Percentiles rank a stretch among this genome's conserved stretches.
Conservation (phyloP, 2,113 vertebrate species). For the Odocoileus hemionus region DNA sequence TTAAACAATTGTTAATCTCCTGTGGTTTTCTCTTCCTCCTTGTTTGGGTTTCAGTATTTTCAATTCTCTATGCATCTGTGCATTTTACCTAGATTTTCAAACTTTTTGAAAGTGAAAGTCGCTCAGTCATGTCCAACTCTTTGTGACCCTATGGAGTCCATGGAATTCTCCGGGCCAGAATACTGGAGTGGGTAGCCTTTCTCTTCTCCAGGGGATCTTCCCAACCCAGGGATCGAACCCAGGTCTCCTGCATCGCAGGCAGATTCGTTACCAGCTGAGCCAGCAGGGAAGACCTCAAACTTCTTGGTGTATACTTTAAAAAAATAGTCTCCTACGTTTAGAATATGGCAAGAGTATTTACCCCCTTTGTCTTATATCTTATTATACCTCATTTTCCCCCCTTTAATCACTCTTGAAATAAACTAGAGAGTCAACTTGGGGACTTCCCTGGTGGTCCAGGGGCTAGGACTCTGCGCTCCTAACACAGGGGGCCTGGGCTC, state of each 20-base stretch:
- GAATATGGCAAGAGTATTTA: too few species aligned
- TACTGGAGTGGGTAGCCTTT: not conserved
- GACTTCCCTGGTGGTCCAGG: not conserved
- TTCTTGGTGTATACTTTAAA: not conserved
- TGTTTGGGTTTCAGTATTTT: not conserved
- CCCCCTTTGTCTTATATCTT: not conserved
- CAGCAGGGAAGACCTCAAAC: not conserved
- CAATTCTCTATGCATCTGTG: not conserved
- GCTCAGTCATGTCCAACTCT: not conserved
- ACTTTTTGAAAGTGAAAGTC: not conserved
- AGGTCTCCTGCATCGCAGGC: not conserved
- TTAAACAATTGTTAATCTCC: not conserved
- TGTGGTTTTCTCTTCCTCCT: not conserved
- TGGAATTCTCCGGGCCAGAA: not conserved
- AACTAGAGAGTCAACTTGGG: not conserved
- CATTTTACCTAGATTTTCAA: not conserved
- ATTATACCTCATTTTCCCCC: accelerated
- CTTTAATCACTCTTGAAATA: not conserved
- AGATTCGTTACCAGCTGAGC: not conserved
- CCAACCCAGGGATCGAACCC: not conserved
- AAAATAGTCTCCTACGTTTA: not conserved
- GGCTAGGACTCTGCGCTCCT: not conserved
- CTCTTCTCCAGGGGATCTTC: not conserved
- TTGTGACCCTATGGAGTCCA: not conserved
- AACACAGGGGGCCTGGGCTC: not conserved